Evolutionary conservation across 2,113 vertebrate species (phyloP), one percentile per base, ranked within the genome.

Genomic region (Oriolus oriolus): DNA sequence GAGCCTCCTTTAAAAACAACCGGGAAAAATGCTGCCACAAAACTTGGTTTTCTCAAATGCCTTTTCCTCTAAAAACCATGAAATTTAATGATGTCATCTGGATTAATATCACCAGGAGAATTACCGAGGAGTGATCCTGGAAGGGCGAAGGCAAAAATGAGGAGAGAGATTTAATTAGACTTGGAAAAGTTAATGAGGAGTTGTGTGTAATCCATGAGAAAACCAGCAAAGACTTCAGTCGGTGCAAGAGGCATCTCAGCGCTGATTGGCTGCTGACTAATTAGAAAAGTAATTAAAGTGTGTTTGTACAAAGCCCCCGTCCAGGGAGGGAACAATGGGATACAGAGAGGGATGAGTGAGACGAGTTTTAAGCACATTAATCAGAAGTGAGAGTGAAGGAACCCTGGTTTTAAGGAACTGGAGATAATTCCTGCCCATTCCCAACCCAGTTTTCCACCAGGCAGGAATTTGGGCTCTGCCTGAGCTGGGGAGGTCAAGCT

Each of bases 271-370:
- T 45, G 42, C 90, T 94, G 89, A 82, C 92, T 97, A 96, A 97
- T 97, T 96, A 95, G 52, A 86, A 92, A 97, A 95, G 95, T 96
- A 95, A 97, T 97, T 97, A 97, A 95, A 93, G 39, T 42, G 57
- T 94, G 88, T 93, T 95, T 93, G 90, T 30, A 81, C 22, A 31
- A 73, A 92, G 69, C 24, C 81, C 52, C 77, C 82, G 33, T 91
- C 61, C 79, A 45, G 83, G 90, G 41, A 6, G 60, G 39, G 82
- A 92, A 93, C 90, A 94, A 95, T 47, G 54, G 92, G 84, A 79
- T 64, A 73, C 1, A 1, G 22, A 81, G 47, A 75, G 56, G 75
- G 47, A 69, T 74, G 56, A 90, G 61, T 14, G 60, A 86, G 22
- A 65, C 73, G 59, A 44, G 73, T 53, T 96, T 68, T 69, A 90